Evolutionary conservation across 2,888 invertebrate genomes (phyloP).

Genomic region (Pyrrhosoma nymphula): DNA sequence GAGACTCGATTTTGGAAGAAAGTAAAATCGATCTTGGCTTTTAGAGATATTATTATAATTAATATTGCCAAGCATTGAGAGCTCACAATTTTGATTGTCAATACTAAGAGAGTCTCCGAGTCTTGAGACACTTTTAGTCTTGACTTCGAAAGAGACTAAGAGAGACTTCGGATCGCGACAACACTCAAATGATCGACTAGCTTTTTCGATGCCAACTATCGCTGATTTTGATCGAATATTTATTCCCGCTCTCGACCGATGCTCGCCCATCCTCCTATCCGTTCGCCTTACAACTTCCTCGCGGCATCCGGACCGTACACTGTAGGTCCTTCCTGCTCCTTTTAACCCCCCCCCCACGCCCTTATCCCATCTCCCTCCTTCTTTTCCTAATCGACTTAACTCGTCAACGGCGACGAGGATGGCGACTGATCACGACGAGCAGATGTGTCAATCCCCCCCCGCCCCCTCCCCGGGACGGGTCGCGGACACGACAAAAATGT

Average conservation of each 20-base stretch:
- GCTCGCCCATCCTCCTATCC: neutral
- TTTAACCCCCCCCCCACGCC: neutral
- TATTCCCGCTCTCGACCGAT: neutral
- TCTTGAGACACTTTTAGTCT: no score
- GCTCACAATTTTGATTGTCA: no score
- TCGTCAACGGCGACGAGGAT: neutral
- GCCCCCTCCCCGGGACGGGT: neutral
- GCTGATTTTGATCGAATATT: neutral
- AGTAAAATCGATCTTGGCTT: no score
- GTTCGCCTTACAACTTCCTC: no score
- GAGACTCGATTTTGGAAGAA: no score
- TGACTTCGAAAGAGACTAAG: no score
- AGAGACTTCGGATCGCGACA: no score
- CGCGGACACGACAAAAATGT: neutral
- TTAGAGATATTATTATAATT: no score
- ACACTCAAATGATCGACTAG: no score
- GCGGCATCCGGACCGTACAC: neutral
- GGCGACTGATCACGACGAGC: neutral
- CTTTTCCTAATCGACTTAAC: neutral
- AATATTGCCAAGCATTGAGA: no score
- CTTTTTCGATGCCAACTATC: neutral
- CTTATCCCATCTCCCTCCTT: neutral
- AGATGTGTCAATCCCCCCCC: neutral
- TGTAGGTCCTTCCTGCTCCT: neutral
- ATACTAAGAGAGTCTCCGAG: no score